Percentiles rank a stretch among this genome's conserved stretches.
Conservation (phyloP, 2,797 vertebrate genomes). For the Pristis pectinata region DNA sequence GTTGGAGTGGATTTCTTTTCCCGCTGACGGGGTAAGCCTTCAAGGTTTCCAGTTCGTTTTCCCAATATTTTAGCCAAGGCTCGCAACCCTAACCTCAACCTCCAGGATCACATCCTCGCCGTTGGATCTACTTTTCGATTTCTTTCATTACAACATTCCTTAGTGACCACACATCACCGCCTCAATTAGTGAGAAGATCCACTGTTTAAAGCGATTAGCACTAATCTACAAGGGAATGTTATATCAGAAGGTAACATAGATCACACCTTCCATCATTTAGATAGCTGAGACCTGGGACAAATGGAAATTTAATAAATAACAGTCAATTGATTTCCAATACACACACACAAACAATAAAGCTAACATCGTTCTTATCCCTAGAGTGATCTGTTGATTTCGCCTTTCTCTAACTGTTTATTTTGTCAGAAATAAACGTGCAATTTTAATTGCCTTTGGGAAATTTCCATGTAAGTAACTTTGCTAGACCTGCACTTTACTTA, state of each 20-base stretch:
- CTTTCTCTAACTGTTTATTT: not conserved
- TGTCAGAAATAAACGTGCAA: not conserved
- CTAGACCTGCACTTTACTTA: not conserved
- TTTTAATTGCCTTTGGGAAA: not conserved
- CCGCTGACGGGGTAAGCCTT: constrained; percentile 87
- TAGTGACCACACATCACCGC: not conserved
- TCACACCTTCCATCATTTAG: not conserved
- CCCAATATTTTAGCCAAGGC: not conserved
- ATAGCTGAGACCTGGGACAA: not conserved
- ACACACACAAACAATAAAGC: not conserved
- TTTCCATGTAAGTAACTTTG: not conserved
- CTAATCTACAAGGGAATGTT: constrained; percentile 9
- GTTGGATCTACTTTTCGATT: not conserved
- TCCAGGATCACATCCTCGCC: not conserved
- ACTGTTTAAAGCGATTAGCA: constrained; percentile 1
- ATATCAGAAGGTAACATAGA: not conserved
- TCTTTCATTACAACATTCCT: not conserved
- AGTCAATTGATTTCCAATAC: constrained; percentile 21
- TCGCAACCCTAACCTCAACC: too few relatives aligned
- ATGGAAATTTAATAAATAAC: constrained; percentile 1
- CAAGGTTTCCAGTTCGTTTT: not conserved
- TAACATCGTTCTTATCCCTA: not conserved
- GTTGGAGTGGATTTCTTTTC: constrained; percentile 98
- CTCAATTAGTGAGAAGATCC: not conserved
- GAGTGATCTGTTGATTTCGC: not conserved